These are phyloP conservation scores for Unio pictorum DNA, from an alignment of 2,888 invertebrate species.

Conservation along the genomic window DNA sequence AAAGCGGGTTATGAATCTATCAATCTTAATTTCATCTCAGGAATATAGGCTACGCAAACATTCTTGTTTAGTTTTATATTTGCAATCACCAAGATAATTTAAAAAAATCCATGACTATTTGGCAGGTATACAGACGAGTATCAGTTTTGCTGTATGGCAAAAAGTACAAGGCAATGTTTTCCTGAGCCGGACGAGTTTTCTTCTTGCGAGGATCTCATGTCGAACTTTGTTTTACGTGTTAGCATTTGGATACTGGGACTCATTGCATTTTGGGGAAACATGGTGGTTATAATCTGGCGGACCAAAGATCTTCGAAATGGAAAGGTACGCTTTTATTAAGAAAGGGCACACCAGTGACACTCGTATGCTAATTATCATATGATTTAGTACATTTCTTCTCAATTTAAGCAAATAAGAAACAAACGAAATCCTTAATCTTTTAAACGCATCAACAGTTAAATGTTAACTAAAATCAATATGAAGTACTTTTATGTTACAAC, in stretches of 20 bases:
- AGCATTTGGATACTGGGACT: conserved; percentile 67
- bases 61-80: too few species aligned
- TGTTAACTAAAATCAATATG: too few species aligned
- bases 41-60: too few species aligned
- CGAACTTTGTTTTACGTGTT: conserved; percentile 62
- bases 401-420: too few species aligned
- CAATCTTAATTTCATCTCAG: too few species aligned
- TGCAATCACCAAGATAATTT: neutral
- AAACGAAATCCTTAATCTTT: too few species aligned
- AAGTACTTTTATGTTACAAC: too few species aligned
- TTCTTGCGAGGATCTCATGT: conserved; percentile 69
- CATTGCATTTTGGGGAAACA: conserved; percentile 62
- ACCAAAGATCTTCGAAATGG: conserved; percentile 70
- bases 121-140: conserved; percentile 70
- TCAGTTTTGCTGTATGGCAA: conserved; percentile 72
- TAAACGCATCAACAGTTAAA: too few species aligned
- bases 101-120: neutral
- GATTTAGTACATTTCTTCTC: too few species aligned
- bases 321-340: conserved; percentile 62
- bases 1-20: too few species aligned
- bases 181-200: conserved; percentile 69
- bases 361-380: too few species aligned
- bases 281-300: conserved; percentile 64
- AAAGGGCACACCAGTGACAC: too few species aligned
- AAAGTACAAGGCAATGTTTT: conserved; percentile 58